Conservation (phyloP, 35 echinoderm and acorn worm genomes). For the Strongylocentrotus purpuratus region DNA sequence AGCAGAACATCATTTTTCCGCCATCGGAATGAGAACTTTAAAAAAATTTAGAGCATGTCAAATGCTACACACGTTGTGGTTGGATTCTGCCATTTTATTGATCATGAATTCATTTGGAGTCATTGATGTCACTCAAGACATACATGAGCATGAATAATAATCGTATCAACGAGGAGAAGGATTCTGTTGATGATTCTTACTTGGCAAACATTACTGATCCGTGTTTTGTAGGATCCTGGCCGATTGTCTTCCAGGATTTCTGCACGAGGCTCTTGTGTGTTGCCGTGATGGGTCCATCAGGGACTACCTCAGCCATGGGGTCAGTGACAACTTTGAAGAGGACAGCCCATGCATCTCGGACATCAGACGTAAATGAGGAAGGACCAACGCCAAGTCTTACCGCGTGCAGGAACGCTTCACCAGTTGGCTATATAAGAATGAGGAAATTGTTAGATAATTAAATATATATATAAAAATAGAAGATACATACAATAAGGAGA, state of each 20-base stretch:
- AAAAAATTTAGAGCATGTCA: too few relatives aligned
- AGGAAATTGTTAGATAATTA: background rate
- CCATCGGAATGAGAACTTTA: too few relatives aligned
- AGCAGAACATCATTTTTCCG: too few relatives aligned
- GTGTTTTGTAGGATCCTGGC: conserved; percentile 27
- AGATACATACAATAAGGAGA: background rate
- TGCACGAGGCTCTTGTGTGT: conserved; percentile 45
- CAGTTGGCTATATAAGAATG: conserved; percentile 7
- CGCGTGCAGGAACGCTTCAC: conserved; percentile 19
- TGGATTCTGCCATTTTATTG: too few relatives aligned
- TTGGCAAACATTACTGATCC: conserved; percentile 60
- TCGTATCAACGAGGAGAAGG: too few relatives aligned
- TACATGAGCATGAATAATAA: too few relatives aligned
- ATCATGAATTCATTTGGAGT: too few relatives aligned
- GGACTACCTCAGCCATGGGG: conserved; percentile 23
- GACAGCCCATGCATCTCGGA: background rate
- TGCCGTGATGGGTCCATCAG: conserved; percentile 41
- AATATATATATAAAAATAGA: too few relatives aligned
- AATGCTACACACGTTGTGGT: too few relatives aligned
- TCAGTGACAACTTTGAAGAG: conserved; percentile 15
- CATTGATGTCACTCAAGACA: too few relatives aligned
- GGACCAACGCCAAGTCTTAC: conserved; percentile 5
- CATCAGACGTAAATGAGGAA: background rate
- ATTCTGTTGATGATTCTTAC: background rate
- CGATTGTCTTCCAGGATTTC: conserved; percentile 49